Conservation (phyloP, 2,797 vertebrate species). For the Brachymystax lenok region DNA sequence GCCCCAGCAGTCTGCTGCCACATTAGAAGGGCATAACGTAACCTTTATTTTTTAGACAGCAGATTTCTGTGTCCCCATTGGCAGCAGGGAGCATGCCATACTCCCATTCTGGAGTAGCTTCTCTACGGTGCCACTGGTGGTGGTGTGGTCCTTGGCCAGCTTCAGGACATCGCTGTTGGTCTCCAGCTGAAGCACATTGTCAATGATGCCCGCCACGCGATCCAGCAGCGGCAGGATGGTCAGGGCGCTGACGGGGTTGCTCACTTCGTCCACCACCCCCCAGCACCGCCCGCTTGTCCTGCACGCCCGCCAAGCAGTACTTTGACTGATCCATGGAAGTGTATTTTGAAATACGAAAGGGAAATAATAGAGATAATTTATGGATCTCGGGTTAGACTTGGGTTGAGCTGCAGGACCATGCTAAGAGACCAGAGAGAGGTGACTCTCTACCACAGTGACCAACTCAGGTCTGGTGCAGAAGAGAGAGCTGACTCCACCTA, state of each 20-base stretch:
- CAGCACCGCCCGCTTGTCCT: constrained; percentile 73
- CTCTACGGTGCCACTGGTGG: constrained; percentile 84
- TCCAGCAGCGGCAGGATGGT: constrained; percentile 94
- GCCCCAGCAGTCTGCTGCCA: constrained; percentile 29
- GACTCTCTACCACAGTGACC: constrained; percentile 67
- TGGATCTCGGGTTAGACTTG: constrained; percentile 29
- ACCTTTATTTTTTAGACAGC: not conserved
- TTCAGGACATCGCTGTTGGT: constrained; percentile 87
- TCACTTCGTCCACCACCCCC: constrained; percentile 84
- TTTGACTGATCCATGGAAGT: constrained; percentile 65
- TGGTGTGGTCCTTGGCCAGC: constrained; percentile 87
- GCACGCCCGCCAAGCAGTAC: constrained; percentile 45
- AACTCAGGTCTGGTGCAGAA: constrained; percentile 64
- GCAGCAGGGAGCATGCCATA: constrained; percentile 28
- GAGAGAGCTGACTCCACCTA: constrained; percentile 70
- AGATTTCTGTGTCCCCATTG: constrained; percentile 68
- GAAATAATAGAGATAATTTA: not conserved
- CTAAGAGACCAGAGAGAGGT: constrained; percentile 39
- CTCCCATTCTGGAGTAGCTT: constrained; percentile 88
- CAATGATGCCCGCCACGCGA: constrained; percentile 92
- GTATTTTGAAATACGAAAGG: not conserved
- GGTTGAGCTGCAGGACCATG: constrained; percentile 52
- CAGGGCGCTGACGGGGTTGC: constrained; percentile 83
- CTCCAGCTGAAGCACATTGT: constrained; percentile 90
- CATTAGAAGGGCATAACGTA: constrained; percentile 44